These are phyloP conservation scores for Lagopus leucura DNA, from an alignment of 2,113 vertebrate species.

Conservation along the genomic window DNA sequence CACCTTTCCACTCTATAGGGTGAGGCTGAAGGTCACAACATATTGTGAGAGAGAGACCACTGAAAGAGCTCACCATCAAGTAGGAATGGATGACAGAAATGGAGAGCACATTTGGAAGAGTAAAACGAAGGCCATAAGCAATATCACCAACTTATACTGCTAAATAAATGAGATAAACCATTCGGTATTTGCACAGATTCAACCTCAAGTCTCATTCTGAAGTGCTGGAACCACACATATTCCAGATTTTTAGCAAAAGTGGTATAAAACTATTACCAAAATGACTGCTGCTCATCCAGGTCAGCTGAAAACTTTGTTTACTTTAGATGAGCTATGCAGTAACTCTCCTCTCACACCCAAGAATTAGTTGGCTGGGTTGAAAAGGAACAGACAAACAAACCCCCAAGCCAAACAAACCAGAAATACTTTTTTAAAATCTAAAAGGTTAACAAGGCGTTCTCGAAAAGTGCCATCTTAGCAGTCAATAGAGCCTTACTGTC, in stretches of 20 bases:
- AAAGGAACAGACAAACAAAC: neutral
- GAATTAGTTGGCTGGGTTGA: neutral
- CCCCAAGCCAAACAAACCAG: neutral
- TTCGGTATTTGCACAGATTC: neutral
- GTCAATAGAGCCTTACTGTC: neutral
- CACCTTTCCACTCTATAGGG: neutral
- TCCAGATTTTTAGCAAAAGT: neutral
- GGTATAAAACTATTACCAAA: neutral
- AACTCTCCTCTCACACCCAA: neutral
- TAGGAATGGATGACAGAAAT: accelerated
- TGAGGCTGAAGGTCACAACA: neutral
- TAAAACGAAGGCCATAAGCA: neutral
- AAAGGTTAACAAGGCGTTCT: neutral
- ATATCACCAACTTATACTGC: neutral
- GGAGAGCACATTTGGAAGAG: accelerated
- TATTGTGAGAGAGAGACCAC: neutral
- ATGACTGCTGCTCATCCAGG: neutral
- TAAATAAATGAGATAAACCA: neutral
- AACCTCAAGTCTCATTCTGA: neutral
- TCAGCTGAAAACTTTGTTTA: neutral
- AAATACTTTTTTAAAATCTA: neutral
- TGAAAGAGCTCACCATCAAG: neutral
- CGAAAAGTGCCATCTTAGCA: neutral
- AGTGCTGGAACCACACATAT: neutral
- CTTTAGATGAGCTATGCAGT: neutral